Percentiles rank a stretch among this genome's conserved stretches.
Conservation (phyloP, 2,888 invertebrate genomes). For the Antitype chi region DNA sequence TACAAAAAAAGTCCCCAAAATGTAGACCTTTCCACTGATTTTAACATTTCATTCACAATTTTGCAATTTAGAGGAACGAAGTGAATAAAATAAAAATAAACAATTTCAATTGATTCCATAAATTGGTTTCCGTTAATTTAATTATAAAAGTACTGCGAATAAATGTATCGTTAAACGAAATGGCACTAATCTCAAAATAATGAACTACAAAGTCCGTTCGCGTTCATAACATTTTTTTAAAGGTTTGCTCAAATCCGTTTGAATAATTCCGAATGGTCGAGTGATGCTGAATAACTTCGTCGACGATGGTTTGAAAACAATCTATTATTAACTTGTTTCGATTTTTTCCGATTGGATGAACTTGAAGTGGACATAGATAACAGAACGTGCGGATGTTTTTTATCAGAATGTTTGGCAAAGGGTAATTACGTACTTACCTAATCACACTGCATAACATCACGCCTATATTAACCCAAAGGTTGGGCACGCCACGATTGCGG, state of each 20-base stretch:
- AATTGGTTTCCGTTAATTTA: conserved; percentile 31
- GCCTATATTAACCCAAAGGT: too few species aligned
- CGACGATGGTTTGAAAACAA: conserved; percentile 19
- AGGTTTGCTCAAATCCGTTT: conserved; percentile 44
- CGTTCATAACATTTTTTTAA: conserved; percentile 32
- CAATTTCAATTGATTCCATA: conserved; percentile 1
- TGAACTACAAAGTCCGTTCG: conserved; percentile 29
- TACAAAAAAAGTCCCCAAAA: neutral
- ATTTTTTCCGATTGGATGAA: conserved; percentile 8
- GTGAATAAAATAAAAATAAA: conserved; percentile 21
- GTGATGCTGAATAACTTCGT: conserved; percentile 2
- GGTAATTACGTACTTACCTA: neutral
- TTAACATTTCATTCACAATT: neutral
- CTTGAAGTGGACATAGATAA: neutral
- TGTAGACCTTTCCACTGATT: neutral
- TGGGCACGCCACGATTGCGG: too few species aligned
- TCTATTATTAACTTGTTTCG: conserved; percentile 19
- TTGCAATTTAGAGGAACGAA: neutral
- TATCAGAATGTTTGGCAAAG: too few species aligned
- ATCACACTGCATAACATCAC: neutral
- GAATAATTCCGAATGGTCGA: conserved; percentile 33
- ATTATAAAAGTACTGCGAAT: conserved; percentile 22
- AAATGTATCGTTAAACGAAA: conserved; percentile 38
- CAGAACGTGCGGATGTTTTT: neutral
- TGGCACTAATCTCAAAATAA: conserved; percentile 53